phyloP scores from a whole-genome alignment of 2,797 vertebrate species.

The Staurois parvus region DNA sequence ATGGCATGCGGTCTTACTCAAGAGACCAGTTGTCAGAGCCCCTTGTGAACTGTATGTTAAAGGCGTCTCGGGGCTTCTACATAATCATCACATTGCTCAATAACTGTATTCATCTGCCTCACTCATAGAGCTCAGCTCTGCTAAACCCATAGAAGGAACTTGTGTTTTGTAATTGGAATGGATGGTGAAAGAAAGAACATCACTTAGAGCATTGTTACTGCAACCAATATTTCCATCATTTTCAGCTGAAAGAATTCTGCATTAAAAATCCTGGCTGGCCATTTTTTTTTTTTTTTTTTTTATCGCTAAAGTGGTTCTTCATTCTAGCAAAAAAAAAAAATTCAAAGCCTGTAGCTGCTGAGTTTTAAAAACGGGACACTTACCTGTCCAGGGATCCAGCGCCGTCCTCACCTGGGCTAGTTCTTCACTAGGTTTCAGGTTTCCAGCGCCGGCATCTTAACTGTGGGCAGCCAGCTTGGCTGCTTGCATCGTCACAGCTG shows the following conservation, averaged over 20 bases:
- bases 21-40: slow-evolving; percentile 7
- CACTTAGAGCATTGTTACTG: neutral
- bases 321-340: too few relatives aligned
- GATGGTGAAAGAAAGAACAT: neutral
- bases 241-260: neutral
- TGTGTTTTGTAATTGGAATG: neutral
- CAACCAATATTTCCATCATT: neutral
- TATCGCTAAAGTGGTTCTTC: too few relatives aligned
- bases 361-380: too few relatives aligned
- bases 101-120: slow-evolving; percentile 22
- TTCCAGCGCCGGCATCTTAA: too few relatives aligned
- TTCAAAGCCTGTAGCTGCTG: too few relatives aligned
- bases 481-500: too few relatives aligned
- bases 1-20: slow-evolving; percentile 12
- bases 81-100: slow-evolving; percentile 11
- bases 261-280: too few relatives aligned
- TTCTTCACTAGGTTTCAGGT: too few relatives aligned
- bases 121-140: neutral
- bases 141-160: neutral
- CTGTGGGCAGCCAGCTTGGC: too few relatives aligned
- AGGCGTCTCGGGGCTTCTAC: slow-evolving; percentile 2
- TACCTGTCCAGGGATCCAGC: too few relatives aligned
- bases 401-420: too few relatives aligned
- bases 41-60: neutral
- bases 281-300: too few relatives aligned